Percentiles rank a stretch among this genome's conserved stretches.
Conservation (phyloP, 2,888 invertebrate species). For the Hermaeophaga mercurialis region DNA sequence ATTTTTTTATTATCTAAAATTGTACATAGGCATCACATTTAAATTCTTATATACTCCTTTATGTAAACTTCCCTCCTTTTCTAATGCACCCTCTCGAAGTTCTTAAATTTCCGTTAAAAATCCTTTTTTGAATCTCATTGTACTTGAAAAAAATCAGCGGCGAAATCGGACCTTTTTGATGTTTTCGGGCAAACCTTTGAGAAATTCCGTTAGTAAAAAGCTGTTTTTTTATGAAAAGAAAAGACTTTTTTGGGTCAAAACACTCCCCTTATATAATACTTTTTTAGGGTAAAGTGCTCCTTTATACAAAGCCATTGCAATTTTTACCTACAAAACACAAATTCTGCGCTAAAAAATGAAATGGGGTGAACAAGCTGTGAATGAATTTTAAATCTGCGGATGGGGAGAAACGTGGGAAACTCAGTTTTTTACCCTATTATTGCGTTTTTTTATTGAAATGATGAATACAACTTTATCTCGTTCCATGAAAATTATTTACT, state of each 20-base stretch:
- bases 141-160: slow-evolving; percentile 21
- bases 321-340: slow-evolving; percentile 52
- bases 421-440: slow-evolving; percentile 19
- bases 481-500: too few relatives aligned
- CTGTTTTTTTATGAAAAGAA: slow-evolving; percentile 46
- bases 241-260: slow-evolving; percentile 47
- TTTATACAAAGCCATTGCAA: slow-evolving; percentile 48
- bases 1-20: too few relatives aligned
- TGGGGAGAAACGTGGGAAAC: slow-evolving; percentile 46
- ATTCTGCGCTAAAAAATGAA: slow-evolving; percentile 40
- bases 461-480: neutral
- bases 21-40: too few relatives aligned
- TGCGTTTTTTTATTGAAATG: slow-evolving; percentile 12
- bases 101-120: slow-evolving; percentile 28
- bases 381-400: slow-evolving; percentile 49
- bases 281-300: slow-evolving; percentile 52
- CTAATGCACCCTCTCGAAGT: slow-evolving; percentile 14
- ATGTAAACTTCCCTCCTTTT: neutral
- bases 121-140: slow-evolving; percentile 21
- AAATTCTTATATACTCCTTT: slow-evolving; percentile 2
- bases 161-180: slow-evolving; percentile 32
- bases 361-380: slow-evolving; percentile 46
- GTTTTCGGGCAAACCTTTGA: slow-evolving; percentile 47
- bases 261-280: slow-evolving; percentile 44
- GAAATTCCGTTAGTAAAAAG: slow-evolving; percentile 52